These are phyloP conservation scores for Bathybates hornii DNA, from an alignment of 2,113 vertebrate species.

Conservation along the genomic window DNA sequence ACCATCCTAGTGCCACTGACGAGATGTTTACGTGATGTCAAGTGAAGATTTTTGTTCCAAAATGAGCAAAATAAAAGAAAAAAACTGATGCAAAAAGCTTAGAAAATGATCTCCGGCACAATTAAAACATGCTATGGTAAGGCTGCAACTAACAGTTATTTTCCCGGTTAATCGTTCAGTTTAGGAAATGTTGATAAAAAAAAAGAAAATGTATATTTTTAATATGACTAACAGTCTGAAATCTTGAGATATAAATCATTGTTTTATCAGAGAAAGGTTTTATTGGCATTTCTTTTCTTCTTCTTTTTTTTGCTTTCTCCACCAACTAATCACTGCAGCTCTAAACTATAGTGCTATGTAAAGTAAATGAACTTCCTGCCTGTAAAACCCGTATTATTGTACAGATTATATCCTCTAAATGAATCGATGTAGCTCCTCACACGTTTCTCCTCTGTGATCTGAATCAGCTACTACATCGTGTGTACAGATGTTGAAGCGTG, in stretches of 20 bases:
- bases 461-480: slow-evolving; percentile 28
- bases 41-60: slow-evolving; percentile 42
- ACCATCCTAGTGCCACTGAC: slow-evolving; percentile 44
- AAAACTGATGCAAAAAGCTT: neutral
- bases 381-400: slow-evolving; percentile 16
- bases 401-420: slow-evolving; percentile 7
- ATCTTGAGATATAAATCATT: neutral
- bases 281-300: neutral
- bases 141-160: neutral
- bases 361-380: neutral
- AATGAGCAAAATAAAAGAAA: neutral
- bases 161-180: neutral
- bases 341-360: neutral
- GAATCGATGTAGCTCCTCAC: neutral
- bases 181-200: neutral
- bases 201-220: neutral
- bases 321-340: neutral
- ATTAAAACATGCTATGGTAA: neutral
- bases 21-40: slow-evolving; percentile 44
- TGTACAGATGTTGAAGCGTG: slow-evolving; percentile 35
- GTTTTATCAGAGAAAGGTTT: neutral
- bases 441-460: slow-evolving; percentile 41
- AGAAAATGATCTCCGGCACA: neutral
- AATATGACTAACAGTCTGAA: neutral
- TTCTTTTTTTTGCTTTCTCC: neutral